A percentile compares a stretch with the other conserved stretches of the same genome.
Evolutionary conservation across 1,140 invertebrate species (phyloP).

Genomic region (Zaprionus vittiger): DNA sequence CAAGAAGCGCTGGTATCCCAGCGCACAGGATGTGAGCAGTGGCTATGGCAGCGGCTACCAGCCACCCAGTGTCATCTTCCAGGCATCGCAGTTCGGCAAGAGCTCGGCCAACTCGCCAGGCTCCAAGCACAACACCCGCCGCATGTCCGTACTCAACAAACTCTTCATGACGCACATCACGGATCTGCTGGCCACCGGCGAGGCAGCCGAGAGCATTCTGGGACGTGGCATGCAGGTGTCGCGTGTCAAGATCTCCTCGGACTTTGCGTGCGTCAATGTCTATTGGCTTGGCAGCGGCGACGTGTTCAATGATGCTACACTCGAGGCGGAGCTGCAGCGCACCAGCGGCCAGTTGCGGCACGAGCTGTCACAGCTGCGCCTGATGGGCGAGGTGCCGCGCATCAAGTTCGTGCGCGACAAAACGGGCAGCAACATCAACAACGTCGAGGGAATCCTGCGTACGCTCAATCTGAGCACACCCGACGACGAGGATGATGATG

Average conservation of each 20-base stretch:
- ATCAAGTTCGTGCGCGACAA: conserved; percentile 90
- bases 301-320: conserved; percentile 69
- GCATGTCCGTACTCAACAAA: conserved; percentile 89
- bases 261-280: conserved; percentile 88
- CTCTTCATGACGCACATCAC: conserved; percentile 92
- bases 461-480: conserved; percentile 87
- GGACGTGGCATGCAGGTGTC: conserved; percentile 89
- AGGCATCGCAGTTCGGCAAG: conserved; percentile 60
- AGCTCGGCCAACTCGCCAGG: conserved; percentile 44
- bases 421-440: conserved; percentile 84
- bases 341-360: conserved; percentile 87
- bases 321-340: conserved; percentile 86
- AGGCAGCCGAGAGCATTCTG: conserved; percentile 86
- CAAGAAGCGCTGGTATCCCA: conserved; percentile 73
- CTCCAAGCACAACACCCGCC: conserved; percentile 84
- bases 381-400: conserved; percentile 90
- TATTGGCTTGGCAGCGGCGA: conserved; percentile 88
- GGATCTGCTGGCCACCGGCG: conserved; percentile 89
- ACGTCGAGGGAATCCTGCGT: conserved; percentile 86
- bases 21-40: conserved; percentile 2
- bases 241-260: conserved; percentile 87
- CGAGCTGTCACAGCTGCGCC: conserved; percentile 87
- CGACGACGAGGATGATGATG: background rate
- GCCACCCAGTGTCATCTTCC: conserved; percentile 42
- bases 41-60: conserved; percentile 13